A percentile compares a stretch with the other conserved stretches of the same genome.
Evolutionary conservation across 2,797 vertebrate species (phyloP).

Genomic region (Propithecus deckenii): DNA sequence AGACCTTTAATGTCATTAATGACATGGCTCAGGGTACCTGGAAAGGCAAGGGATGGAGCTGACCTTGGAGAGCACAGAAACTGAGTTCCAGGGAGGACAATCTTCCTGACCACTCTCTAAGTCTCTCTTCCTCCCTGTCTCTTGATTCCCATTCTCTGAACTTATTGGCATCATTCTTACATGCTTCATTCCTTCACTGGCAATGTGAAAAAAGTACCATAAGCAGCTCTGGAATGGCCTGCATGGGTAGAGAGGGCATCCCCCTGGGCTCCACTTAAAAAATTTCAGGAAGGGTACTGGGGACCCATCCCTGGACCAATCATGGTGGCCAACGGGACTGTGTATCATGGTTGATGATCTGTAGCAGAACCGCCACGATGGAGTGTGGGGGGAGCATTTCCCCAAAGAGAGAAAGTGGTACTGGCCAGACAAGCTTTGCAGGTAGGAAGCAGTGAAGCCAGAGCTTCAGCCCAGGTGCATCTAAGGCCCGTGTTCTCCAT

Average conservation of each 20-base stretch:
- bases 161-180: background rate
- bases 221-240: background rate
- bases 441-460: background rate
- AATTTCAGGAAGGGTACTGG: background rate
- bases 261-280: background rate
- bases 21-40: background rate
- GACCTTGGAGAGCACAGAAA: background rate
- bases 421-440: background rate
- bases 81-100: no score
- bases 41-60: background rate
- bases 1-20: background rate
- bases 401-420: background rate
- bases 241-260: background rate
- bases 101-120: background rate
- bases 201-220: background rate
- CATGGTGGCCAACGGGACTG: background rate
- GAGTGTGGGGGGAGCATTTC: accelerated
- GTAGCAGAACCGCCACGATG: background rate
- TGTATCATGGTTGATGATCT: background rate
- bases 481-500: background rate
- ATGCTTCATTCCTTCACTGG: background rate
- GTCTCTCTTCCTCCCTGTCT: background rate
- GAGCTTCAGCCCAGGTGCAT: background rate
- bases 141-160: background rate
- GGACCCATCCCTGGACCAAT: background rate